Conservation (phyloP, 1,140 invertebrate genomes). For the Probaryconus sp. region DNA sequence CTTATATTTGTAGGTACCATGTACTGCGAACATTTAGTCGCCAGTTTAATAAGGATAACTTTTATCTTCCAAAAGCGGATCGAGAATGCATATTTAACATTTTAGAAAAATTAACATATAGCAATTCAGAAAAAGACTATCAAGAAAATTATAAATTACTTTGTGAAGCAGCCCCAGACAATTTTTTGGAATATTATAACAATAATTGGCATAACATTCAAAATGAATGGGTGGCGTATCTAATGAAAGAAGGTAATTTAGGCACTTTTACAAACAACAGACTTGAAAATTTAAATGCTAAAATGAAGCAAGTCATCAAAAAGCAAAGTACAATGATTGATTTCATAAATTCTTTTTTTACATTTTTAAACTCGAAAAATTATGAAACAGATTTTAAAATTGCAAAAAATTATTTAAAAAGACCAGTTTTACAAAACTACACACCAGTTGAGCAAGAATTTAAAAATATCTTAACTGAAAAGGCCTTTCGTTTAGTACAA, state of each 20-base stretch:
- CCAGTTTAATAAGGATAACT: not conserved
- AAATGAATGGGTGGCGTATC: slow-evolving; percentile 26
- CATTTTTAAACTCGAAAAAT: slow-evolving; percentile 16
- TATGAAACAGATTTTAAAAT: slow-evolving; percentile 12
- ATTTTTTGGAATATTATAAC: slow-evolving; percentile 30
- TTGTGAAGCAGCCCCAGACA: slow-evolving; percentile 8
- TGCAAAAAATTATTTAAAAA: slow-evolving; percentile 24
- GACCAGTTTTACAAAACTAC: not conserved
- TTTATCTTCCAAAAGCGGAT: not conserved
- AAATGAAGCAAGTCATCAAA: slow-evolving; percentile 47
- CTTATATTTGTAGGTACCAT: slow-evolving; percentile 1
- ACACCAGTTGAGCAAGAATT: slow-evolving; percentile 7
- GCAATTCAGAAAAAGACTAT: slow-evolving; percentile 15
- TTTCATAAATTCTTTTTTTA: slow-evolving; percentile 30
- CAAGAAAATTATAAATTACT: slow-evolving; percentile 27
- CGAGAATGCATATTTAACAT: not conserved
- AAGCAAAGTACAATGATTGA: too few relatives aligned
- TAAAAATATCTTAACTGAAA: slow-evolving; percentile 14
- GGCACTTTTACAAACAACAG: slow-evolving; percentile 37
- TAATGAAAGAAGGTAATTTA: slow-evolving; percentile 40
- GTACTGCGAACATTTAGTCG: not conserved
- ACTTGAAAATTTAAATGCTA: slow-evolving; percentile 29
- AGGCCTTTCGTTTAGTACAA: slow-evolving; percentile 19
- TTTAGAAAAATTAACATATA: slow-evolving; percentile 3
- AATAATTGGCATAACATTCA: slow-evolving; percentile 42